phyloP scores from a whole-genome alignment of 2,113 vertebrate species.

The Mastomys coucha region DNA sequence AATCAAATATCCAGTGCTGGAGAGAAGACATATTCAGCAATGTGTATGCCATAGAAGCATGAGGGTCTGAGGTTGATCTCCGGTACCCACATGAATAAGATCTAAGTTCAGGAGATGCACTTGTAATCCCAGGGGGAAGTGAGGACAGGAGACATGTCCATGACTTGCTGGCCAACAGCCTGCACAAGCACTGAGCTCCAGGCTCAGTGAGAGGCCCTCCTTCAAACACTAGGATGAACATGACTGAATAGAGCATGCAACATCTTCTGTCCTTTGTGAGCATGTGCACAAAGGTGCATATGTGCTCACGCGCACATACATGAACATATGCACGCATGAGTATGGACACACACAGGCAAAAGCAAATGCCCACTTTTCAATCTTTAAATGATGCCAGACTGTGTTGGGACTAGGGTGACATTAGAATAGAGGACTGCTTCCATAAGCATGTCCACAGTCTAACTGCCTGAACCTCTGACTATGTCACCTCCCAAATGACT shows the following conservation, averaged over 20 bases:
- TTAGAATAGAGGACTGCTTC: background rate
- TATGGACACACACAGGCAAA: background rate
- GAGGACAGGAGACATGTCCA: background rate
- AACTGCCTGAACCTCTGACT: background rate
- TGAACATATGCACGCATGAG: too few species aligned
- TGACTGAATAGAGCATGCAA: background rate
- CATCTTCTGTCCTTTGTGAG: background rate
- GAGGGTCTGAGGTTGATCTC: background rate
- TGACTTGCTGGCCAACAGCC: background rate
- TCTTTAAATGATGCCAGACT: background rate
- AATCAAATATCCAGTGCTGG: too few species aligned
- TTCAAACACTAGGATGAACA: background rate
- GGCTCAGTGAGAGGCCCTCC: background rate
- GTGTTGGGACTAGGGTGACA: background rate
- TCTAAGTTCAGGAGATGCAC: background rate
- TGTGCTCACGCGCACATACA: background rate
- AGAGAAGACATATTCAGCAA: background rate
- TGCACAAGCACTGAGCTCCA: background rate
- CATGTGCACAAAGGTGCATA: background rate
- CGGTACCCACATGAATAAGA: background rate
- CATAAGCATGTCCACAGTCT: rapidly evolving
- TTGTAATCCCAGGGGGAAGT: background rate
- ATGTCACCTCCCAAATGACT: background rate
- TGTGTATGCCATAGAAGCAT: background rate
- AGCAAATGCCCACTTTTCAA: background rate